Percentiles rank a stretch among this genome's conserved stretches.
Conservation (phyloP, 2,113 vertebrate species). For the Ophiodon elongatus region DNA sequence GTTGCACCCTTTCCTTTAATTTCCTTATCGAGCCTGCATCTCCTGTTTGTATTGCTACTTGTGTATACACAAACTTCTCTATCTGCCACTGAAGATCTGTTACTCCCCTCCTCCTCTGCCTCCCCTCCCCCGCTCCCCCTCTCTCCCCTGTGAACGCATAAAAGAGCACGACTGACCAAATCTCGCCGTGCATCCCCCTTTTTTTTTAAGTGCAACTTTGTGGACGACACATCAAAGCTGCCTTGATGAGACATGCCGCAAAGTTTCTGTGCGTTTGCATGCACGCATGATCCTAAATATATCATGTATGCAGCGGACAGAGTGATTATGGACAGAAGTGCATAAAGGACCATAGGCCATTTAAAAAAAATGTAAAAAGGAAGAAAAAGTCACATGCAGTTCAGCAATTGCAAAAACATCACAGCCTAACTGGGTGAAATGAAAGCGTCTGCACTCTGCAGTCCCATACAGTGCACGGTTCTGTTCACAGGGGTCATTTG, state of each 20-base stretch:
- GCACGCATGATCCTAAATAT: neutral
- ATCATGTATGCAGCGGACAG: neutral
- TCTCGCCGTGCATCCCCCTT: neutral
- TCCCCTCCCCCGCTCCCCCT: neutral
- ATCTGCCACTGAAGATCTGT: conserved; percentile 67
- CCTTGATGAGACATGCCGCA: neutral
- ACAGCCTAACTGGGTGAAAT: neutral
- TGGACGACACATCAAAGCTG: neutral
- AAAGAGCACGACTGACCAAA: conserved; percentile 8
- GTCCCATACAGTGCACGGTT: neutral
- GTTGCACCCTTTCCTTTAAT: conserved; percentile 87
- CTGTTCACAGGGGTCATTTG: conserved; percentile 42
- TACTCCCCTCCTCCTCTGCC: conserved; percentile 39
- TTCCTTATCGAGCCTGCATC: conserved; percentile 83
- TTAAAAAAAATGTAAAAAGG: neutral
- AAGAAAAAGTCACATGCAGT: conserved; percentile 4
- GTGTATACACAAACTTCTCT: conserved; percentile 71
- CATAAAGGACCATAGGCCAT: neutral
- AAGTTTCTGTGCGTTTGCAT: too few relatives aligned
- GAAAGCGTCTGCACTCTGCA: neutral
- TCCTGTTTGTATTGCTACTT: conserved; percentile 81
- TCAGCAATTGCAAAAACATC: neutral
- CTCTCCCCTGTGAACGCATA: conserved; percentile 14
- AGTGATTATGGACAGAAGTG: neutral
- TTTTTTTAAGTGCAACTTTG: neutral